Evolutionary conservation across 2,113 vertebrate species (phyloP).

Genomic region (Piaya cayana): DNA sequence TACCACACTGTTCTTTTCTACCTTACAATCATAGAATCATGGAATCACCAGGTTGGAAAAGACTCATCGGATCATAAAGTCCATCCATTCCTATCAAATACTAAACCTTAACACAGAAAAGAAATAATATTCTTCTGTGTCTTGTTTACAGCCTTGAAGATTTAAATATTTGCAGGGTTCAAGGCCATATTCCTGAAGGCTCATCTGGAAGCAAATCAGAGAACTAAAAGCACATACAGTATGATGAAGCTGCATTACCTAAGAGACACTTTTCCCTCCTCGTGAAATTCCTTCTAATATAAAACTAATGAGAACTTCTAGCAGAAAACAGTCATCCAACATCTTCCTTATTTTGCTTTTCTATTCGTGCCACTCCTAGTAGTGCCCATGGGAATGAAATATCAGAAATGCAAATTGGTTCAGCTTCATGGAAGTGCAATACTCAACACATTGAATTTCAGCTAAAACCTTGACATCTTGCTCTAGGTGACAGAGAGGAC

Average conservation of each 20-base stretch:
- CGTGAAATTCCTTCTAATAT: not conserved
- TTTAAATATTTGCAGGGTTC: not conserved
- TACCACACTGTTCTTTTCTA: not conserved
- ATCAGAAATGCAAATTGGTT: not conserved
- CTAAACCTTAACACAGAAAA: not conserved
- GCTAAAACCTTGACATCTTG: slow-evolving; percentile 19
- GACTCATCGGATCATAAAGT: too few species aligned
- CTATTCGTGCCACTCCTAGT: not conserved
- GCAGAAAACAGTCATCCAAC: not conserved
- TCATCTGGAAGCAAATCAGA: not conserved
- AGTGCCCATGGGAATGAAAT: not conserved
- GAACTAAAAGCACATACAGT: not conserved
- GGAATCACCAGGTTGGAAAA: too few species aligned
- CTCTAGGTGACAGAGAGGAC: slow-evolving; percentile 14
- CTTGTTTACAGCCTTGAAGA: not conserved
- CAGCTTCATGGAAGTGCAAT: not conserved
- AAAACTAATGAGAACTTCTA: not conserved
- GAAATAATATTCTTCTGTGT: not conserved
- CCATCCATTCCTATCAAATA: too few species aligned
- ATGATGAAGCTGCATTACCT: not conserved
- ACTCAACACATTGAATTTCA: not conserved
- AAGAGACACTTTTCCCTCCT: rapidly evolving
- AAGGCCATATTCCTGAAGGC: not conserved
- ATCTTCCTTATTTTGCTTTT: not conserved
- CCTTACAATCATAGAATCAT: too few species aligned